Conservation (phyloP, 2,113 vertebrate species). For the Hippocampus mohnikei region DNA sequence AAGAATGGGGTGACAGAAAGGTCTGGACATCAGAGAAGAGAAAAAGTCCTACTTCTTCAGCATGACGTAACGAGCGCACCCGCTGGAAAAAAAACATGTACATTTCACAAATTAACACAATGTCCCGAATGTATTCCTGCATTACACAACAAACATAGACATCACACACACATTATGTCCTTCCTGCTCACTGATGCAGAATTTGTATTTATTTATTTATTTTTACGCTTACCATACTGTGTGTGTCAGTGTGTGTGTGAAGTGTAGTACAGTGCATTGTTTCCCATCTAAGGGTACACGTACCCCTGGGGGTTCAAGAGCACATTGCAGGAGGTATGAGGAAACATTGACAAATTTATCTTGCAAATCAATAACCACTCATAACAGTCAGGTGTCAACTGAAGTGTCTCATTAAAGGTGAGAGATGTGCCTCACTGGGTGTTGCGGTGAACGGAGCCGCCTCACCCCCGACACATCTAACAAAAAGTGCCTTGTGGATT, state of each 20-base stretch:
- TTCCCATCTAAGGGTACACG: too few species aligned
- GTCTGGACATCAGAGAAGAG: conserved; percentile 23
- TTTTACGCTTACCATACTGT: background rate
- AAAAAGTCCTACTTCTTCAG: conserved; percentile 37
- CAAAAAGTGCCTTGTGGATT: too few species aligned
- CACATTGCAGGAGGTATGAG: too few species aligned
- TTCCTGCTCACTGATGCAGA: conserved; percentile 54
- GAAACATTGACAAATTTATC: too few species aligned
- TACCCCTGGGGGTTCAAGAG: too few species aligned
- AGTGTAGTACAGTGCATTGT: background rate
- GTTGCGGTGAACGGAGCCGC: too few species aligned
- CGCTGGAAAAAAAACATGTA: conserved; percentile 20
- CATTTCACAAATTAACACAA: conserved; percentile 19
- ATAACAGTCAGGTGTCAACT: too few species aligned
- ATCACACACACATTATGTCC: conserved; percentile 50
- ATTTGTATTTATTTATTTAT: conserved; percentile 1
- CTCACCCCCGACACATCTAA: too few species aligned
- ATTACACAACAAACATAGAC: conserved; percentile 54
- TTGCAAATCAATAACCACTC: too few species aligned
- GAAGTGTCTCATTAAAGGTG: too few species aligned
- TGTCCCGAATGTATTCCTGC: conserved; percentile 45
- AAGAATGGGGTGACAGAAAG: background rate
- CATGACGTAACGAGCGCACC: conserved; percentile 9
- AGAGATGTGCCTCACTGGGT: too few species aligned
- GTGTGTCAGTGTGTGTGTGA: conserved; percentile 1